phyloP scores from a whole-genome alignment of 2,113 vertebrate genomes.

The Cinclus mexicanus region DNA sequence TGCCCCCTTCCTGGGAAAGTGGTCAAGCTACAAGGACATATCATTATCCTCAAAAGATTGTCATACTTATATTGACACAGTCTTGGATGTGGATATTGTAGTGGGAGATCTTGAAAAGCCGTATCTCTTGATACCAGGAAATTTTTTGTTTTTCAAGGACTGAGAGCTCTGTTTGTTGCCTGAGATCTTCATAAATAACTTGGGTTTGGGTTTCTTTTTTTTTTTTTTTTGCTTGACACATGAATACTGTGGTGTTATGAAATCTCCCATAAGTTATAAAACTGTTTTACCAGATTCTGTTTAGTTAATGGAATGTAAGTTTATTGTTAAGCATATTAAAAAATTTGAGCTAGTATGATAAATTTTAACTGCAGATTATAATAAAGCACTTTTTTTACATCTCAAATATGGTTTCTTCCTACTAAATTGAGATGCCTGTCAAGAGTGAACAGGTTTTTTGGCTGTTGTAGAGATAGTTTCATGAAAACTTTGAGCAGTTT shows the following conservation, averaged over 20 bases:
- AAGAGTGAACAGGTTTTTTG: background rate
- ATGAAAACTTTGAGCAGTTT: background rate
- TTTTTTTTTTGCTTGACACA: background rate
- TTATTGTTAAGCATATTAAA: background rate
- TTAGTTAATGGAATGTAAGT: background rate
- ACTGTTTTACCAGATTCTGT: background rate
- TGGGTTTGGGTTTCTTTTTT: background rate
- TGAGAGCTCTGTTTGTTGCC: background rate
- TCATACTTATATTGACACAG: background rate
- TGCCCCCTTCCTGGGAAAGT: background rate
- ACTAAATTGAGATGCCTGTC: background rate
- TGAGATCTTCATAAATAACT: background rate
- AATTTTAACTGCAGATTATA: background rate
- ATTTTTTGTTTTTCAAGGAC: background rate
- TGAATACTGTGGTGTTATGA: background rate
- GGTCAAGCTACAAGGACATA: fast-evolving
- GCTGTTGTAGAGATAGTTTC: background rate
- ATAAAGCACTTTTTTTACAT: background rate
- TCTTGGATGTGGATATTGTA: background rate
- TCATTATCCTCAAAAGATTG: background rate
- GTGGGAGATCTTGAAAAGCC: background rate
- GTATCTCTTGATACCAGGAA: background rate
- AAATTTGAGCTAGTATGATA: background rate
- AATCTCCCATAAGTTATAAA: background rate
- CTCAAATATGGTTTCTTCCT: background rate